Conservation (phyloP, 2,797 vertebrate species). For the Pagetopsis macropterus region DNA sequence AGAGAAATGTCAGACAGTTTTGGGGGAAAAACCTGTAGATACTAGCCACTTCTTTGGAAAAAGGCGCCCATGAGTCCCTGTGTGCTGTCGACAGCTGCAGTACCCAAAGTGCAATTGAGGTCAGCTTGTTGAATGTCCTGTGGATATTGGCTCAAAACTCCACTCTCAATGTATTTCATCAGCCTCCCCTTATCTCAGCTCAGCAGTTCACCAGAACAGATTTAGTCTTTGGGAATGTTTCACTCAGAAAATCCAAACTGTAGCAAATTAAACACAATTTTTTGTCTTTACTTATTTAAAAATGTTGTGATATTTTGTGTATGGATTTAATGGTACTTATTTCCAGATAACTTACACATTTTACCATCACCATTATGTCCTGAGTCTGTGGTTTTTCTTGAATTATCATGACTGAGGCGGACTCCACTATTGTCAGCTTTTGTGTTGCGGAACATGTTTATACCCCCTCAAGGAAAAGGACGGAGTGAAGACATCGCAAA, state of each 20-base stretch:
- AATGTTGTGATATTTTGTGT: not conserved
- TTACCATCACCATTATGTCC: not conserved
- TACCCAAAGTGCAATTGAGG: constrained; percentile 34
- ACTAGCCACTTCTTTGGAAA: constrained; percentile 35
- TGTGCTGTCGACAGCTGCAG: constrained; percentile 39
- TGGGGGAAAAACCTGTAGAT: constrained; percentile 6
- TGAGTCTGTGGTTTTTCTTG: not conserved
- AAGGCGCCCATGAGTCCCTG: not conserved
- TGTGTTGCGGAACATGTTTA: constrained; percentile 10
- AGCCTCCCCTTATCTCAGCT: constrained; percentile 50
- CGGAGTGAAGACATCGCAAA: constrained; percentile 16
- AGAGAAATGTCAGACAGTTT: constrained; percentile 50
- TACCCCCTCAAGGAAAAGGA: constrained; percentile 7
- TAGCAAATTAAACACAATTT: not conserved
- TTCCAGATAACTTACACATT: not conserved
- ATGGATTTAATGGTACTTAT: too few species aligned
- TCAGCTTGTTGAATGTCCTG: constrained; percentile 49
- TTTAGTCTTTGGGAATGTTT: constrained; percentile 41
- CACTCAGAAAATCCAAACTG: constrained; percentile 30
- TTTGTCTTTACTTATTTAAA: too few species aligned
- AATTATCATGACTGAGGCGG: constrained; percentile 1
- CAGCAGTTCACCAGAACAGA: constrained; percentile 60
- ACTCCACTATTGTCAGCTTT: constrained; percentile 8
- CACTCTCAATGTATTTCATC: constrained; percentile 41
- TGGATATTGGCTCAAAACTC: constrained; percentile 34